Base-by-base conservation (phyloP, 2,113 vertebrate genomes). In the Tenrec ecaudatus region DNA sequence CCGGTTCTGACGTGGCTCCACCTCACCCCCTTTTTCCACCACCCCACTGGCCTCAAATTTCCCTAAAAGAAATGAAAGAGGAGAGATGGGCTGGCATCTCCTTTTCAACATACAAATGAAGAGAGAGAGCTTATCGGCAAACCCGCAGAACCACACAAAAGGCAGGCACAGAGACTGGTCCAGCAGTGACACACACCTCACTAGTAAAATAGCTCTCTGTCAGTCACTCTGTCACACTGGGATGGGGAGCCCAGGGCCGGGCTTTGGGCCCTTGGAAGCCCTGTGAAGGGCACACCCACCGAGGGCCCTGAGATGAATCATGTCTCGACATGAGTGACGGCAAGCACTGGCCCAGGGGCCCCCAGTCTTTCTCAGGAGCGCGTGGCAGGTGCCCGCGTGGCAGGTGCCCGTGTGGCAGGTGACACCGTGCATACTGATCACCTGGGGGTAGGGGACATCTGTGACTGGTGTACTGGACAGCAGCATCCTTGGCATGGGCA, bases 11-110 rank as follows among this genome's bases (percentile, higher is more conserved):
- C n/a, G 16, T 0, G 23, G 22, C 27, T 75, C 17, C 19, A 2
- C 9, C 53, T 25, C 19, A 2, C 7, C 43, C 27, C 62, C 29
- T 36, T 60, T 40, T 40, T 40, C 27, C 7, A 47, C 38, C 58
- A 27, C 19, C 33, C 53, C 29, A n/a, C 36, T 69, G 22, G 31
- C 31, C 62, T 83, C 76, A n/a, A 17, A 77, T 90, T 80, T 53
- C 66, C 82, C 79, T 73, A 71, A 92, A 96, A 90, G 88, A 91
- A 76, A 86, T 76, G 57, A 88, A 88, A 94, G 90, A 68, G 66
- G 62, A 47, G 79, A 93, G 60, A 2, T 16, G 1, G 2, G 66
- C 43, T 88, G n/a, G 78, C 60, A 25, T 31, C 68, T 92, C 94
- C 33, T 84, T 94, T 96, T 83, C 82, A 86, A 88, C 82, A 36